phyloP scores from a whole-genome alignment of 2,797 vertebrate genomes.

The Poeciliopsis turneri region DNA sequence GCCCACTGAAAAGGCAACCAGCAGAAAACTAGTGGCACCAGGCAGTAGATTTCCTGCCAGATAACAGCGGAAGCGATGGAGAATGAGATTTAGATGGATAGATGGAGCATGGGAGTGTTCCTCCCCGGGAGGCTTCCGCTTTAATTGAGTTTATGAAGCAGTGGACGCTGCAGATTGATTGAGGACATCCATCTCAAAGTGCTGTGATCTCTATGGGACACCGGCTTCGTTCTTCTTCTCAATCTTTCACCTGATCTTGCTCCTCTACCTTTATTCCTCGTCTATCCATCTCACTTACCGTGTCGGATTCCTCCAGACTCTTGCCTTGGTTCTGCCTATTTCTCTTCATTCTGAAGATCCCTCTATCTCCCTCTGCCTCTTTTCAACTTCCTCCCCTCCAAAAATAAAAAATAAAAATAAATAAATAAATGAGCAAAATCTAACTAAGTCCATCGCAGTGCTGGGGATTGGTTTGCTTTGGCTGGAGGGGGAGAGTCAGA shows the following conservation, averaged over 20 bases:
- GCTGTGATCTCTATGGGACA: slow-evolving; percentile 51
- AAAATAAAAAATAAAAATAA: not conserved
- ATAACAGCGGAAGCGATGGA: slow-evolving; percentile 25
- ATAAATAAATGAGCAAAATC: not conserved
- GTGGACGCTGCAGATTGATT: slow-evolving; percentile 70
- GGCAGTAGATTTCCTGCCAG: slow-evolving; percentile 49
- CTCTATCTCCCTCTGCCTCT: not conserved
- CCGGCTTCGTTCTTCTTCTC: slow-evolving; percentile 32
- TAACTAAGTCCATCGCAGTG: not conserved
- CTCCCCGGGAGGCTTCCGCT: slow-evolving; percentile 57
- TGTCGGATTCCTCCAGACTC: slow-evolving; percentile 2
- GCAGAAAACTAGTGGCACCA: slow-evolving; percentile 35
- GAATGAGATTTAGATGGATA: slow-evolving; percentile 53
- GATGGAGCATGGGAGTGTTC: slow-evolving; percentile 41
- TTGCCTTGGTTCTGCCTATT: not conserved
- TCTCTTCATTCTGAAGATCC: slow-evolving; percentile 1
- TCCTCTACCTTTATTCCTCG: slow-evolving; percentile 10
- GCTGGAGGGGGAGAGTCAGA: not conserved
- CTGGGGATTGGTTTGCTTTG: not conserved
- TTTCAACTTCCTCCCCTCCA: not conserved
- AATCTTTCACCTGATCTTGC: slow-evolving; percentile 52
- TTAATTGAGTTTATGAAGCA: slow-evolving; percentile 78
- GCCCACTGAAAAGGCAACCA: slow-evolving; percentile 10
- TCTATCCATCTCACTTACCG: slow-evolving; percentile 56
- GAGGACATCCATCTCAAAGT: slow-evolving; percentile 67